A percentile compares a stretch with the other conserved stretches of the same genome.
phyloP scores from a whole-genome alignment of 1,140 invertebrate species.

The Aphidius ervi region DNA sequence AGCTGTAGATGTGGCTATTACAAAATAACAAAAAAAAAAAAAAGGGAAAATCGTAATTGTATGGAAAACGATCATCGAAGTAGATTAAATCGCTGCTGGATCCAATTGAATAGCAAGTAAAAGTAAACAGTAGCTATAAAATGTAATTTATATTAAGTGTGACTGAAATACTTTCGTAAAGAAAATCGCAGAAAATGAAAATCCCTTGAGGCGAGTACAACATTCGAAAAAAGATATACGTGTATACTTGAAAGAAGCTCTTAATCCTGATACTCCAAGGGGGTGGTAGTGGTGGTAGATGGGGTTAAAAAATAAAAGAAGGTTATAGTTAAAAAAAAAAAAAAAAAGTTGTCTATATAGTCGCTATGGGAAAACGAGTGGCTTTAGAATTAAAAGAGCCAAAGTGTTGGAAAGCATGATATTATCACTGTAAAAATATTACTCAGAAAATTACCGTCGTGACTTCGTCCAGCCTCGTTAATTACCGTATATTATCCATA shows the following conservation, averaged over 20 bases:
- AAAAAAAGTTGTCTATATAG: constrained; percentile 16
- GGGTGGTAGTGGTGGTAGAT: constrained; percentile 1
- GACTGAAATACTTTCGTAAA: too few relatives aligned
- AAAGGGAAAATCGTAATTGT: too few relatives aligned
- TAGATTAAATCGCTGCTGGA: too few relatives aligned
- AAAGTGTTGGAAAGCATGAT: constrained; percentile 39
- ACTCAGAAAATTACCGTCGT: constrained; percentile 53
- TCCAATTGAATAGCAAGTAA: too few relatives aligned
- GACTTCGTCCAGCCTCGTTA: constrained; percentile 54
- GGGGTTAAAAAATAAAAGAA: constrained; percentile 4
- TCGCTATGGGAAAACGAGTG: not conserved
- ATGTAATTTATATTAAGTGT: too few relatives aligned
- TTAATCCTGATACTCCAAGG: constrained; percentile 21
- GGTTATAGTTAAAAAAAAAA: constrained; percentile 9
- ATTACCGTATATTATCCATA: constrained; percentile 55
- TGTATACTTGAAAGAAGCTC: not conserved
- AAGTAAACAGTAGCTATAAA: too few relatives aligned
- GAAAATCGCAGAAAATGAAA: too few relatives aligned
- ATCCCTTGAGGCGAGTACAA: too few relatives aligned
- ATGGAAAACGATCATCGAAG: too few relatives aligned
- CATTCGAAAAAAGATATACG: too few relatives aligned
- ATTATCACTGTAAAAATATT: constrained; percentile 53
- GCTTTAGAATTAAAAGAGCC: not conserved
- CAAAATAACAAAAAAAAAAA: not conserved
- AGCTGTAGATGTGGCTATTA: constrained; percentile 12